Evolutionary conservation across 2,888 invertebrate genomes (phyloP).

Genomic region (Lasioglossum pauxillum): DNA sequence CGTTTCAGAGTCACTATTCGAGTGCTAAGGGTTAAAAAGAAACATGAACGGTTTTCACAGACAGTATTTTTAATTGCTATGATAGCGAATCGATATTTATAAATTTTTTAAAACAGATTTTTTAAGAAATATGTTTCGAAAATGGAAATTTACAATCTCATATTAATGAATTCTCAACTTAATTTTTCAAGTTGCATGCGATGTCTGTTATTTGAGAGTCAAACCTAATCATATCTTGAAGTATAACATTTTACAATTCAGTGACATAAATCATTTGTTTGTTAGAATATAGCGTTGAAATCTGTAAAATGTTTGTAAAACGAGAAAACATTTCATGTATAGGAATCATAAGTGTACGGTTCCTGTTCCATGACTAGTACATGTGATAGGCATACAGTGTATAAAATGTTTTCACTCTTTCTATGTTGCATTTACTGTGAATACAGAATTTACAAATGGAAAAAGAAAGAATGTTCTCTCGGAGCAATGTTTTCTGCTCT

Average conservation of each 20-base stretch:
- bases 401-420: conserved; percentile 25
- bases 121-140: not conserved
- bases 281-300: conserved; percentile 21
- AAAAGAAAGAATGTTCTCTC: conserved; percentile 12
- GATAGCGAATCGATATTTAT: not conserved
- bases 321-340: conserved; percentile 9
- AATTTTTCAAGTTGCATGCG: not conserved
- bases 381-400: conserved; percentile 23
- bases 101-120: not conserved
- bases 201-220: not conserved
- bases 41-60: not conserved
- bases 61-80: conserved; percentile 4
- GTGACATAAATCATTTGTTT: conserved; percentile 15
- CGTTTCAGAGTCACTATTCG: too few relatives aligned
- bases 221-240: conserved; percentile 27
- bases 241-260: conserved; percentile 34
- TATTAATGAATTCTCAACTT: not conserved
- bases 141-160: not conserved
- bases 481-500: conserved; percentile 32
- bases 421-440: conserved; percentile 51
- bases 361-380: conserved; percentile 2
- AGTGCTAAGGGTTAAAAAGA: not conserved
- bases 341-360: conserved; percentile 10
- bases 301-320: conserved; percentile 18
- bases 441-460: conserved; percentile 23